phyloP scores from a whole-genome alignment of 1,140 invertebrate genomes.

The Samia ricini region DNA sequence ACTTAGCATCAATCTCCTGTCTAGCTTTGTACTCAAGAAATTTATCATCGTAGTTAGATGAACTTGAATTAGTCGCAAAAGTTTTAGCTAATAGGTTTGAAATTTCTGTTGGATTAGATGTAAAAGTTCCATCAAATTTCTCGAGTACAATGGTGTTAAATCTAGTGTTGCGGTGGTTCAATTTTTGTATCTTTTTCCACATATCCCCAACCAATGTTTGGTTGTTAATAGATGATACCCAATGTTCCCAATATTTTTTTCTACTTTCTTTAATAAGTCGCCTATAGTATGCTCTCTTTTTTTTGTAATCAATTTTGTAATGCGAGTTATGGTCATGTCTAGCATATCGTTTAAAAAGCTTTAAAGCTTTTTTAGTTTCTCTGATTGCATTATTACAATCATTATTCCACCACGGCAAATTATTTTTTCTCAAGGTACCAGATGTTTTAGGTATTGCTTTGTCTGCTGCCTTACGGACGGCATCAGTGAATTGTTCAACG shows the following conservation, averaged over 20 bases:
- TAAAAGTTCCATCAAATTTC: constrained; percentile 18
- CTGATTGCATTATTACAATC: too few species aligned
- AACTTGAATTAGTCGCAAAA: constrained; percentile 39
- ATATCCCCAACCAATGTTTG: constrained; percentile 19
- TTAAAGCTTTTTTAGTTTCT: too few species aligned
- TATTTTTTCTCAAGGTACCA: too few species aligned
- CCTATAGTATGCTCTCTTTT: constrained; percentile 23
- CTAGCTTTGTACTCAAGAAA: constrained; percentile 30
- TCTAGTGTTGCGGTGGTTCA: constrained; percentile 16
- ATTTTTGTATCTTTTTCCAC: constrained; percentile 27
- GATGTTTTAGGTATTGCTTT: too few species aligned
- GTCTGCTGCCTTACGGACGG: too few species aligned
- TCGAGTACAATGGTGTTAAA: constrained; percentile 19
- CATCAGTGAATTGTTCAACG: too few species aligned
- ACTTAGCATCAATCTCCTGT: constrained; percentile 13
- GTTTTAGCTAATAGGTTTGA: constrained; percentile 30
- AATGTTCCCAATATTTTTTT: constrained; percentile 23
- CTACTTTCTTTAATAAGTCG: constrained; percentile 36
- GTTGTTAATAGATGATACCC: constrained; percentile 17
- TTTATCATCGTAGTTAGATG: constrained; percentile 30
- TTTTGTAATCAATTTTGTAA: constrained; percentile 31
- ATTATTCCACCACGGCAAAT: too few species aligned
- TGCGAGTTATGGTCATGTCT: too few species aligned
- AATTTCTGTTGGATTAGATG: constrained; percentile 22
- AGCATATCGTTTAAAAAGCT: too few species aligned